Evolutionary conservation across 2,797 vertebrate genomes (phyloP), one percentile per base, ranked within the genome.

Genomic region (Champsocephalus esox): DNA sequence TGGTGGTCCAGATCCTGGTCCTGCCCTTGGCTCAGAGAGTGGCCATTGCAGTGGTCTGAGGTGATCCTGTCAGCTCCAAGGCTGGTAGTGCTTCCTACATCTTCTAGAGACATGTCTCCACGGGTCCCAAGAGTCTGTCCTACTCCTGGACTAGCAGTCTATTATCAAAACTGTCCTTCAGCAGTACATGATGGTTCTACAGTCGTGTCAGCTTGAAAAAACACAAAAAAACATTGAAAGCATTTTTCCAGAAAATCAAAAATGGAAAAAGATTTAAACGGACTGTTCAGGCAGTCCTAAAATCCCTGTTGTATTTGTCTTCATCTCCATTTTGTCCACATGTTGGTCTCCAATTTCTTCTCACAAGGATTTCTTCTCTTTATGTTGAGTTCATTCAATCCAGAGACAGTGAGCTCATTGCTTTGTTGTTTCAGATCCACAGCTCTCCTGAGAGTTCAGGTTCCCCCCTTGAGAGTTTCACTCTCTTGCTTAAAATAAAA

Each of bases 21-120:
- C 55, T 70, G 80, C 49, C 58, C 12, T 46, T 66, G 81, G 73
- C 61, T 73, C 21, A 63, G 60, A 66, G 77, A 73, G 54, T 72
- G 67, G 28, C 64, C 63, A 12, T 70, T 64, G 8, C 66, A 80
- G 52, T 34, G 43, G 59, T 89, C 81, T 2, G 84, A 89, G 16
- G 50, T 5, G 9, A 3, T 0, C 3, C 82, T 90, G 50, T 88
- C 76, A 64, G 73, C 78, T 49, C 67, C 83, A 0, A 84, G 62
- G 83, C 90, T 89, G 38, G 46, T 41, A 3, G 50, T 67, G 85
- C 86, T 90, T 71, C 86, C 62, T n/a, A 86, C 64, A 87, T 94
- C 93, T 81, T 94, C 92, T 44, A 83, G 81, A 79, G 95, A 95
- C 95, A 95, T 95, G 71, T 81, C 61, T 64, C 19, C 17, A 58